Base-by-base conservation (phyloP, 2,797 vertebrate species). In the Pseudochromis fuscus region DNA sequence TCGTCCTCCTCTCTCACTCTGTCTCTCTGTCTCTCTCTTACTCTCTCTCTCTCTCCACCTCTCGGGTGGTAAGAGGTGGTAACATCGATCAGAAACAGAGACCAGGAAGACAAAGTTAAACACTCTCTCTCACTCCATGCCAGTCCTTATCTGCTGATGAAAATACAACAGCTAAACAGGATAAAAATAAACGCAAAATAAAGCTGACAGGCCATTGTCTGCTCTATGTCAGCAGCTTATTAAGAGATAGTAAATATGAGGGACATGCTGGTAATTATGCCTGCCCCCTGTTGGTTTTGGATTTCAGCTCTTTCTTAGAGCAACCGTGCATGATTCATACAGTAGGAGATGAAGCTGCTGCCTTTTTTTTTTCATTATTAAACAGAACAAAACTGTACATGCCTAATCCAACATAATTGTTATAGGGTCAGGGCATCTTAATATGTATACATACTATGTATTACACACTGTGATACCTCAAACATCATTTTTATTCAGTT, bases 241-340 rank as follows among this genome's bases (percentile, higher is more conserved):
- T 95, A 94, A 92, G 89, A 88, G 86, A 91, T 87, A 89, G 87
- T 92, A 95, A 96, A 95, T 89, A 92, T 67, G 86, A 91, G 91
- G 86, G 92, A 86, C 77, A 83, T 75, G 89, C 84, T 75, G 86
- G 88, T 92, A 94, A 92, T 94, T 84, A 84, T 75, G 62, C 72
- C 83, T 74, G 87, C 87, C 91, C 85, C 91, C 84, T 89, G 85
- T 87, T 89, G 90, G 76, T 89, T 90, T 88, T 77, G 64, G 77
- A 86, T 85, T 82, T 79, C 63, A 79, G 77, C 68, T 75, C 64
- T 65, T 84, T 65, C 79, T 89, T 77, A 59, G 80, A 67, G 87
- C 76, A 91, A 79, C 84, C 71, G 62, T 50, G 75, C 50, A 68
- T 91, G 85, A 81, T 87, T 90, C 82, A 45, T 82, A 73, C 62